Conservation (phyloP, 1,140 invertebrate species). For the Drosophila orena region DNA sequence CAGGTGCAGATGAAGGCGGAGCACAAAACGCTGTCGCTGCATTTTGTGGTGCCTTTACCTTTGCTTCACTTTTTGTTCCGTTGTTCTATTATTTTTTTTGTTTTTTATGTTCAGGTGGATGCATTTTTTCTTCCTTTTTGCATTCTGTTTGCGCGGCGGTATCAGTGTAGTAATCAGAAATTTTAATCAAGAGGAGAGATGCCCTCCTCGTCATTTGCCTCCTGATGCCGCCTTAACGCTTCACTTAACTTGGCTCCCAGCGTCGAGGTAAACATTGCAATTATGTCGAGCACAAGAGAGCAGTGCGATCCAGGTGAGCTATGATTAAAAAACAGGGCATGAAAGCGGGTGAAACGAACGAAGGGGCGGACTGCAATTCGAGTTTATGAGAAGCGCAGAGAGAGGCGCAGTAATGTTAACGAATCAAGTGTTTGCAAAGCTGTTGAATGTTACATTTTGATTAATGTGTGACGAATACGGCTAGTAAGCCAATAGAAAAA, state of each 20-base stretch:
- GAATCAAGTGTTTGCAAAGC: constrained; percentile 60
- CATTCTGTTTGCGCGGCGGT: constrained; percentile 49
- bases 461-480: constrained; percentile 48
- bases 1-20: constrained; percentile 33
- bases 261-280: constrained; percentile 76
- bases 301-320: constrained; percentile 63
- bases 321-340: constrained; percentile 62
- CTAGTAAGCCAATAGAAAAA: constrained; percentile 1
- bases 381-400: constrained; percentile 17
- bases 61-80: constrained; percentile 50
- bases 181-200: constrained; percentile 76
- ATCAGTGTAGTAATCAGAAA: constrained; percentile 82
- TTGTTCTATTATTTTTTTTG: constrained; percentile 10
- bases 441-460: constrained; percentile 28
- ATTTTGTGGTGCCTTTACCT: constrained; percentile 70
- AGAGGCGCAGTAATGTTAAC: constrained; percentile 55
- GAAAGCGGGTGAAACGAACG: neutral
- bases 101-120: constrained; percentile 16
- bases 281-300: constrained; percentile 69
- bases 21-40: constrained; percentile 75
- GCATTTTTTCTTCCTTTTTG: constrained; percentile 45
- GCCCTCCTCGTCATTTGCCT: constrained; percentile 35
- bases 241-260: constrained; percentile 66
- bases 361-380: neutral
- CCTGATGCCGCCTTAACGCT: constrained; percentile 71